These are phyloP conservation scores for Drosophila biarmipes DNA, from an alignment of 1,140 invertebrate genomes.

Conservation along the genomic window DNA sequence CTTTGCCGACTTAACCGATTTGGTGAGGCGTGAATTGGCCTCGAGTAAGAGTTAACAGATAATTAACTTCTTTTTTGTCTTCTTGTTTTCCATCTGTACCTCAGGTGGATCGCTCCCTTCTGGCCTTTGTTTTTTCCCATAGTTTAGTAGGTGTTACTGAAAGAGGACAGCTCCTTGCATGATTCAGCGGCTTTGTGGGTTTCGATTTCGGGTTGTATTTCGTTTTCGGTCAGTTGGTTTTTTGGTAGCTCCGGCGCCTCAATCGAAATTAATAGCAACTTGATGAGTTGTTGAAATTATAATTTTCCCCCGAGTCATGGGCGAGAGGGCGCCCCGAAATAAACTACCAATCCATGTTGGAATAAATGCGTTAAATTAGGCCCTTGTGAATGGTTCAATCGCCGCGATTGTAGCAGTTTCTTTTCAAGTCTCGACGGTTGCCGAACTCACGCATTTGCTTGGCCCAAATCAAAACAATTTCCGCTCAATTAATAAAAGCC, in stretches of 20 bases:
- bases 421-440: conserved; percentile 48
- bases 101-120: conserved; percentile 20
- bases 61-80: conserved; percentile 64
- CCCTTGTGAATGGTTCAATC: conserved; percentile 52
- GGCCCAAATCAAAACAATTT: conserved; percentile 60
- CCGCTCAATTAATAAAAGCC: conserved; percentile 70
- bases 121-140: conserved; percentile 47
- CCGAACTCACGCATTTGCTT: neutral
- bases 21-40: conserved; percentile 64
- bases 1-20: neutral
- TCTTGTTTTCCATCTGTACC: conserved; percentile 34
- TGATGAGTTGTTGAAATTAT: conserved; percentile 84
- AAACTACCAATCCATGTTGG: conserved; percentile 52
- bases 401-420: conserved; percentile 3
- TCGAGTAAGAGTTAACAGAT: conserved; percentile 70
- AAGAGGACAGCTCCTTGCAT: conserved; percentile 59
- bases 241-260: conserved; percentile 59
- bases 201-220: conserved; percentile 51
- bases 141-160: conserved; percentile 76
- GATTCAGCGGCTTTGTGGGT: conserved; percentile 51
- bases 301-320: conserved; percentile 61
- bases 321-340: conserved; percentile 48
- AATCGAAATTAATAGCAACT: conserved; percentile 75
- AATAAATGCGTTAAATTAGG: conserved; percentile 82
- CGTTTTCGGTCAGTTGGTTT: conserved; percentile 4